Percentiles rank a stretch among this genome's conserved stretches.
Evolutionary conservation across 1,140 invertebrate species (phyloP).

Genomic region (Drosophila biarmipes): DNA sequence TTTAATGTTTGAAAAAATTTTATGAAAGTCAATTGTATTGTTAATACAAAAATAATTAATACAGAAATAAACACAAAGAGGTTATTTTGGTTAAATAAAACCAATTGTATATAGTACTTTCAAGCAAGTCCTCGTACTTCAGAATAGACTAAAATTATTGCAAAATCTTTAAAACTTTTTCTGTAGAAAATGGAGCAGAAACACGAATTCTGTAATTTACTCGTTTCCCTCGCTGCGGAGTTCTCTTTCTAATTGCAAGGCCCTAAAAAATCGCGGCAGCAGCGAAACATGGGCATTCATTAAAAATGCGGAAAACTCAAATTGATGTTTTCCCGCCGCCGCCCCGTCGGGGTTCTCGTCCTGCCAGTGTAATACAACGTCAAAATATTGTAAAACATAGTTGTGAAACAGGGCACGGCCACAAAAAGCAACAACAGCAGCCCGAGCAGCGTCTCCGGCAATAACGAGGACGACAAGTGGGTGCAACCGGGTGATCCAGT

Average conservation of each 20-base stretch:
- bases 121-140: too few species aligned
- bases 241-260: conserved; percentile 40
- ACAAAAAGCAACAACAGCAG: conserved; percentile 56
- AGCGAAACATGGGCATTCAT: conserved; percentile 71
- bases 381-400: conserved; percentile 83
- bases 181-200: background rate
- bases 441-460: conserved; percentile 48
- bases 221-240: background rate
- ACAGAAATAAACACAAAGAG: too few species aligned
- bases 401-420: conserved; percentile 75
- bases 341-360: conserved; percentile 18
- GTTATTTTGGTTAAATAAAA: too few species aligned
- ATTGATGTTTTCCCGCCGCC: conserved; percentile 64
- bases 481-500: conserved; percentile 36
- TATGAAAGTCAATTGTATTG: too few species aligned
- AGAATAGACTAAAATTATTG: too few species aligned
- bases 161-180: too few species aligned
- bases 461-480: conserved; percentile 66
- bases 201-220: too few species aligned
- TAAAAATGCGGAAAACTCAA: conserved; percentile 79
- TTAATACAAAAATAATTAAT: too few species aligned
- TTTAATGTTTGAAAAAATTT: too few species aligned
- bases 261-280: conserved; percentile 25
- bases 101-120: too few species aligned
- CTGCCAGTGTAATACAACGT: conserved; percentile 67